phyloP scores from a whole-genome alignment of 2,888 invertebrate genomes.

The Thera obeliscata region DNA sequence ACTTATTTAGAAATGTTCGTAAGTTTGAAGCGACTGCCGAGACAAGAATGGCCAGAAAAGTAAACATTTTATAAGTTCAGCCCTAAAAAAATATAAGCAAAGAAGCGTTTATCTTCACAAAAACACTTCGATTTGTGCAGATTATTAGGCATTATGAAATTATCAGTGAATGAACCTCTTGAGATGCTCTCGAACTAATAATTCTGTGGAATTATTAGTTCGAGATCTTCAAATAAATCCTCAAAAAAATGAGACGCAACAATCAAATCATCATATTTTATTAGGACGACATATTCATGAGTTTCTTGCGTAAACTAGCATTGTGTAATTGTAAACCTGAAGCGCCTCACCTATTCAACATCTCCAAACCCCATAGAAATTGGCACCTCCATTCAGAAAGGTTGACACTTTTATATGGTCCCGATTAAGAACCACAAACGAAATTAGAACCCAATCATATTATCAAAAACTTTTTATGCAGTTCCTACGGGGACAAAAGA shows the following conservation, averaged over 20 bases:
- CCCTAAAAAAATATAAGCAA: not conserved
- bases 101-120: not conserved
- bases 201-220: too few species aligned
- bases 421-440: slow-evolving; percentile 81
- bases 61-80: not conserved
- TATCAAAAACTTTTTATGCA: slow-evolving; percentile 65
- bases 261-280: slow-evolving; percentile 46
- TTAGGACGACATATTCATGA: slow-evolving; percentile 40
- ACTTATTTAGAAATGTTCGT: too few species aligned
- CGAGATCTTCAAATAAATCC: slow-evolving; percentile 20
- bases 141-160: slow-evolving; percentile 20
- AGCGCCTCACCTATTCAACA: slow-evolving; percentile 61
- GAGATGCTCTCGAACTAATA: slow-evolving; percentile 22
- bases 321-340: slow-evolving; percentile 69
- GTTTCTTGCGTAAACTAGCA: slow-evolving; percentile 42
- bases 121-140: slow-evolving; percentile 3
- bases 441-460: slow-evolving; percentile 85
- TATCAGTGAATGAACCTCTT: slow-evolving; percentile 12
- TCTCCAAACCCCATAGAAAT: slow-evolving; percentile 75
- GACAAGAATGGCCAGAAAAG: not conserved
- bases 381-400: slow-evolving; percentile 74
- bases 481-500: slow-evolving; percentile 50
- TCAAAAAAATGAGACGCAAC: slow-evolving; percentile 33
- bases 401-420: slow-evolving; percentile 81
- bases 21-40: too few species aligned